phyloP scores from a whole-genome alignment of 2,888 invertebrate species.

The Norana najaformis region DNA sequence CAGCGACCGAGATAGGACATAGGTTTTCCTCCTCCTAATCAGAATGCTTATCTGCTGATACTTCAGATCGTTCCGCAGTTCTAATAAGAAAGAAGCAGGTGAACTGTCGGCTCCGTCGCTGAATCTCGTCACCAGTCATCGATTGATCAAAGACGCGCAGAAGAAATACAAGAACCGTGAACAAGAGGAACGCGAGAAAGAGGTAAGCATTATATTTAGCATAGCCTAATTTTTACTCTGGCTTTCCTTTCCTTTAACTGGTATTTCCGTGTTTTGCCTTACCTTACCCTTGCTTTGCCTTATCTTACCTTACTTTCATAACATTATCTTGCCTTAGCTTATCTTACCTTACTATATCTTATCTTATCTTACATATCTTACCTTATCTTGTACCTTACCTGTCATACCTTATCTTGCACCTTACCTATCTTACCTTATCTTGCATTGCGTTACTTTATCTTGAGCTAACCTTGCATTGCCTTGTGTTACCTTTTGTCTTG shows the following conservation, averaged over 20 bases:
- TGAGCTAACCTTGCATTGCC: too few relatives aligned
- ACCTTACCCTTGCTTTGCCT: too few relatives aligned
- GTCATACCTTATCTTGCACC: background rate
- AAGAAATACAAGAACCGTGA: slow-evolving; percentile 97
- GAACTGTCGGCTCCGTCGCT: slow-evolving; percentile 92
- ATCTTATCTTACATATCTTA: background rate
- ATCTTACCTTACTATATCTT: background rate
- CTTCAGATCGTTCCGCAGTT: slow-evolving; percentile 85
- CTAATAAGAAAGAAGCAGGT: slow-evolving; percentile 95
- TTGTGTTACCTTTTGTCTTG: background rate
- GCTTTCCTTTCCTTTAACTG: too few relatives aligned
- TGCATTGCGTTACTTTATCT: background rate
- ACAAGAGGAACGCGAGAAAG: slow-evolving; percentile 96
- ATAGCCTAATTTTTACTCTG: too few relatives aligned
- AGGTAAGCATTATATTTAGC: slow-evolving; percentile 65
- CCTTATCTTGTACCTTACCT: background rate
- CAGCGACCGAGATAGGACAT: too few relatives aligned
- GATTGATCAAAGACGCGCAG: slow-evolving; percentile 97
- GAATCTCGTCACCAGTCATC: slow-evolving; percentile 93
- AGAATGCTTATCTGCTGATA: background rate
- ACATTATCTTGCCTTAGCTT: background rate
- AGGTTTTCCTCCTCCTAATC: too few relatives aligned
- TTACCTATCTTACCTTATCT: background rate
- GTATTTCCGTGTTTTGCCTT: too few relatives aligned
- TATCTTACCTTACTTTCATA: too few relatives aligned